Percentiles rank a stretch among this genome's conserved stretches.
These are phyloP conservation scores for Spilogale gracilis DNA, from an alignment of 2,113 vertebrate species.

Conservation along the genomic window DNA sequence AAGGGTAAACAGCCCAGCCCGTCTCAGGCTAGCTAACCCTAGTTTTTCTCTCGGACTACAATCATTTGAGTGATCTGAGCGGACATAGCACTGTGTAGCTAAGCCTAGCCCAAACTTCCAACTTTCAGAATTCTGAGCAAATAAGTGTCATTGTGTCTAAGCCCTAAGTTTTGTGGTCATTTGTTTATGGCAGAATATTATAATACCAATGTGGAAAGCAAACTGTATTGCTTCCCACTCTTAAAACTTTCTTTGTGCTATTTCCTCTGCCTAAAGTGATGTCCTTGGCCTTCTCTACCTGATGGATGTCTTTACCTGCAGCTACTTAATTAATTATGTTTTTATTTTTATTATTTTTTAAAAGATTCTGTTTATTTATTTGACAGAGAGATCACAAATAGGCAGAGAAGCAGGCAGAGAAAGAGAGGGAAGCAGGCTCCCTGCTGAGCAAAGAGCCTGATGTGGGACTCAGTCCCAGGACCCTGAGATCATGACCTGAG, in stretches of 20 bases:
- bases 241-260: background rate
- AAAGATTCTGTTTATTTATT: too few species aligned
- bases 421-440: too few species aligned
- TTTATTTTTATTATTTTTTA: background rate
- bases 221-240: background rate
- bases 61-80: background rate
- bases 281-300: background rate
- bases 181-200: background rate
- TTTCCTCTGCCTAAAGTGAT: background rate
- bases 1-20: background rate
- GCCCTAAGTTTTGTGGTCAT: background rate
- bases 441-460: too few species aligned
- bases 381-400: too few species aligned
- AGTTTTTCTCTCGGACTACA: background rate
- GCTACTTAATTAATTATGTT: background rate
- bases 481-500: too few species aligned
- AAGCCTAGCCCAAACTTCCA: background rate
- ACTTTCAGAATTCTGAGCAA: background rate
- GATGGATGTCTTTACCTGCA: background rate
- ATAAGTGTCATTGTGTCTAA: background rate
- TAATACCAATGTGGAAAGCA: background rate
- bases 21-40: background rate
- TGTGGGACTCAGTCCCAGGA: too few species aligned
- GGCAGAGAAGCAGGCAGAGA: too few species aligned
- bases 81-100: background rate